Evolutionary conservation across 2,113 vertebrate species (phyloP).

Genomic region (Leiothrix lutea): DNA sequence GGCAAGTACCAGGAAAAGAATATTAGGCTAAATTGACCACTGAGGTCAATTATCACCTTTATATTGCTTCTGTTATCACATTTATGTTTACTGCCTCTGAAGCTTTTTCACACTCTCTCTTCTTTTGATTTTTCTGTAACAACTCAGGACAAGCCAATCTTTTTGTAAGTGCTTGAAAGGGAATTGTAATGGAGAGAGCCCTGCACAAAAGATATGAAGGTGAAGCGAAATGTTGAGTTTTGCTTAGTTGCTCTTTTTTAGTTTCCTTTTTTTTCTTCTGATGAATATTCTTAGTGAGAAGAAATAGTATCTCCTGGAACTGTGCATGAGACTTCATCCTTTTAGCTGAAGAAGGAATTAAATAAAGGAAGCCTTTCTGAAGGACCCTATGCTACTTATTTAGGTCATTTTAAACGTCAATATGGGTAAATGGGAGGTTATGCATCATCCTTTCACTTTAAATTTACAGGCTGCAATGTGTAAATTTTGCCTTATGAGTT

Average conservation of each 20-base stretch:
- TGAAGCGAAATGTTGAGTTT: neutral
- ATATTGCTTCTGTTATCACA: neutral
- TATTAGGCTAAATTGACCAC: neutral
- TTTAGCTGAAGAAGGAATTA: neutral
- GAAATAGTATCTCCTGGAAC: neutral
- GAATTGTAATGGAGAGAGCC: neutral
- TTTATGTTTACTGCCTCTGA: neutral
- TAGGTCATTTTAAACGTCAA: neutral
- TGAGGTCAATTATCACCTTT: neutral
- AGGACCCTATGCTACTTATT: neutral
- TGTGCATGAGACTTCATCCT: neutral
- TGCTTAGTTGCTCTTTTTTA: neutral
- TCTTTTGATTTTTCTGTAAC: neutral
- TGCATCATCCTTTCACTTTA: neutral
- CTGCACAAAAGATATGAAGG: neutral
- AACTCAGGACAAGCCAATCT: neutral
- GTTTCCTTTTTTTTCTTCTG: neutral
- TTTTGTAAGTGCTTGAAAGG: neutral
- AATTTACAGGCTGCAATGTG: neutral
- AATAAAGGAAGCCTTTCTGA: neutral
- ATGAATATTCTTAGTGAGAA: neutral
- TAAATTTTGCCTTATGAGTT: neutral
- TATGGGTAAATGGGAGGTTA: neutral
- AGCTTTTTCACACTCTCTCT: neutral
- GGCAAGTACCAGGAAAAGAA: neutral